Evolutionary conservation across 2,888 invertebrate species (phyloP).

Genomic region (Timandra comae): DNA sequence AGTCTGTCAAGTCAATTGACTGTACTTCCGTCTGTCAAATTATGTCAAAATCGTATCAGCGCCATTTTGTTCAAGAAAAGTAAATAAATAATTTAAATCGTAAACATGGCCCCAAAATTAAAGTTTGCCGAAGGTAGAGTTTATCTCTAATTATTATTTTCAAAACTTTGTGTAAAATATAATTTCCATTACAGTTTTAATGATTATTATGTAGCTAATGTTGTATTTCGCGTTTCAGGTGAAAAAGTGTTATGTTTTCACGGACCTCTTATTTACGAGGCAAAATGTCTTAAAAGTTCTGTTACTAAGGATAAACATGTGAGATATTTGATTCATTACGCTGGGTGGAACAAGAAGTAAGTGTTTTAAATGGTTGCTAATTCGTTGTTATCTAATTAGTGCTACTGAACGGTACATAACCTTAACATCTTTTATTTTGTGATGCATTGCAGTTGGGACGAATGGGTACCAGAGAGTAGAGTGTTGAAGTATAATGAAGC

Average conservation of each 20-base stretch:
- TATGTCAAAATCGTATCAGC: too few relatives aligned
- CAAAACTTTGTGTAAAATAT: background rate
- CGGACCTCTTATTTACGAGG: slow-evolving; percentile 96
- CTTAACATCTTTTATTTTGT: too few relatives aligned
- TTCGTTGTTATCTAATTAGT: too few relatives aligned
- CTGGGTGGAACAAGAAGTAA: slow-evolving; percentile 99
- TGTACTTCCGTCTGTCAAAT: too few relatives aligned
- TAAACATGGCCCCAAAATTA: slow-evolving; percentile 77
- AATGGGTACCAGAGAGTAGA: slow-evolving; percentile 94
- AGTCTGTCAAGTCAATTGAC: too few relatives aligned
- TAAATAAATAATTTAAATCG: slow-evolving; percentile 17
- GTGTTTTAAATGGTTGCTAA: slow-evolving; percentile 35
- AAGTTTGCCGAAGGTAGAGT: slow-evolving; percentile 83
- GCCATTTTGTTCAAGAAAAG: slow-evolving; percentile 11
- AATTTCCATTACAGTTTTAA: background rate
- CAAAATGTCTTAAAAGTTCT: slow-evolving; percentile 92
- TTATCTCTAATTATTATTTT: background rate
- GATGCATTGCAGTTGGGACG: slow-evolving; percentile 83
- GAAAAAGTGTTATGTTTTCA: slow-evolving; percentile 96
- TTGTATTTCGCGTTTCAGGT: slow-evolving; percentile 66
- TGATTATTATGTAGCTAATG: background rate
- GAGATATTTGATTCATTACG: slow-evolving; percentile 96
- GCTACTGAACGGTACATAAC: too few relatives aligned
- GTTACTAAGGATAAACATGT: slow-evolving; percentile 90
- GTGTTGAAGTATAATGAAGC: slow-evolving; percentile 93